Evolutionary conservation across 1,140 invertebrate genomes (phyloP).

Genomic region (Papilio polyxenes): DNA sequence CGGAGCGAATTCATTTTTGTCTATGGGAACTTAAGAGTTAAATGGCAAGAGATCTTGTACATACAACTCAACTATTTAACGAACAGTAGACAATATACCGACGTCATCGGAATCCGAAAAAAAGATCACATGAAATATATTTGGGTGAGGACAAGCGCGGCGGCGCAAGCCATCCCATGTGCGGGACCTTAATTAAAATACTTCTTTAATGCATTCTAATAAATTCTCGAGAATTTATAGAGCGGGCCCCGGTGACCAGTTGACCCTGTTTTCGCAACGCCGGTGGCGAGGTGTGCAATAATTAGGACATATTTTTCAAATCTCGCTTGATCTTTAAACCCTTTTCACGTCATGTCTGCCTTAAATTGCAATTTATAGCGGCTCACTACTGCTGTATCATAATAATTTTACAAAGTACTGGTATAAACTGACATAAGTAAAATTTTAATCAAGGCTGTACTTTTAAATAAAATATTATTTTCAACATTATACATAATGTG

Average conservation of each 20-base stretch:
- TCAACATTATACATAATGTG: background rate
- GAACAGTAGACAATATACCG: background rate
- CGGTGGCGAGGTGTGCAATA: slow-evolving; percentile 16
- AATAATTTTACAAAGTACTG: background rate
- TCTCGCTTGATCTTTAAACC: slow-evolving; percentile 22
- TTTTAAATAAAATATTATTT: background rate
- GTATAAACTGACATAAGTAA: background rate
- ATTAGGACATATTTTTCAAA: slow-evolving; percentile 28
- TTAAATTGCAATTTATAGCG: slow-evolving; percentile 23
- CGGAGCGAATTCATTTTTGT: too few species aligned
- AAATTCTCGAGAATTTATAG: slow-evolving; percentile 22
- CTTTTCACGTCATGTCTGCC: slow-evolving; percentile 23
- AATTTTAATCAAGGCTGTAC: background rate
- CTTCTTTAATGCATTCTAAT: slow-evolving; percentile 26
- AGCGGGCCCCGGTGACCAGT: slow-evolving; percentile 3
- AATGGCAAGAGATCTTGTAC: too few species aligned
- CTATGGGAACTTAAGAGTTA: too few species aligned
- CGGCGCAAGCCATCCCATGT: background rate
- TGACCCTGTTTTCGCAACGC: slow-evolving; percentile 9
- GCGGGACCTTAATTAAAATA: slow-evolving; percentile 19
- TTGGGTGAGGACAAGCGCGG: background rate
- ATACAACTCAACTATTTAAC: background rate
- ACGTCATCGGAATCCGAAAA: slow-evolving; percentile 6
- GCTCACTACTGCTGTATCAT: background rate
- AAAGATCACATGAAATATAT: slow-evolving; percentile 8